A percentile compares a stretch with the other conserved stretches of the same genome.
These are phyloP conservation scores for Otocyon megalotis DNA, from an alignment of 2,113 vertebrate genomes.

Conservation along the genomic window DNA sequence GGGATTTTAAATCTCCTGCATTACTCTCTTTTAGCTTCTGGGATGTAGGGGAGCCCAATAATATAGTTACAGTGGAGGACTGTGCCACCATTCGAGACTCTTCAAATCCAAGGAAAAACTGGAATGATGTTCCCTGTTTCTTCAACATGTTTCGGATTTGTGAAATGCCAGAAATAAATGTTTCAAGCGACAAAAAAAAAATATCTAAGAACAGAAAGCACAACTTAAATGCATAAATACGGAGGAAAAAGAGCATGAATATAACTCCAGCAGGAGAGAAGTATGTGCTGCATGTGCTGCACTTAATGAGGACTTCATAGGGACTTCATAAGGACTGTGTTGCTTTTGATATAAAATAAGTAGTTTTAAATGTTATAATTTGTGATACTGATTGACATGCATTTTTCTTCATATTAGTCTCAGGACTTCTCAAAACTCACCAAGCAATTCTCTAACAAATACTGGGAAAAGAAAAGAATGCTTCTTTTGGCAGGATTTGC, in stretches of 20 bases:
- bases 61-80: slow-evolving; percentile 58
- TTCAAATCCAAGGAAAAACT: slow-evolving; percentile 66
- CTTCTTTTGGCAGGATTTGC: neutral
- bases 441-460: neutral
- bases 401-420: neutral
- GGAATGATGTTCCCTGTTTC: slow-evolving; percentile 80
- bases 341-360: neutral
- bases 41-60: slow-evolving; percentile 79
- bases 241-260: neutral
- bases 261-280: neutral
- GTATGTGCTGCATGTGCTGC: accelerated
- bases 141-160: slow-evolving; percentile 58
- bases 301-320: neutral
- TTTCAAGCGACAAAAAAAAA: slow-evolving; percentile 31
- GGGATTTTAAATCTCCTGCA: neutral
- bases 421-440: neutral
- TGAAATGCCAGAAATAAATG: slow-evolving; percentile 60
- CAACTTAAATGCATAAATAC: neutral
- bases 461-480: neutral
- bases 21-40: slow-evolving; percentile 75
- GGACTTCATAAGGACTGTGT: neutral
- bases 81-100: slow-evolving; percentile 77
- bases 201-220: neutral
- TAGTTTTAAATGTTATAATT: neutral
- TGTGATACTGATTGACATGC: neutral